Evolutionary conservation across 1,140 invertebrate species (phyloP).

Genomic region (Dolichoris vasculosae): DNA sequence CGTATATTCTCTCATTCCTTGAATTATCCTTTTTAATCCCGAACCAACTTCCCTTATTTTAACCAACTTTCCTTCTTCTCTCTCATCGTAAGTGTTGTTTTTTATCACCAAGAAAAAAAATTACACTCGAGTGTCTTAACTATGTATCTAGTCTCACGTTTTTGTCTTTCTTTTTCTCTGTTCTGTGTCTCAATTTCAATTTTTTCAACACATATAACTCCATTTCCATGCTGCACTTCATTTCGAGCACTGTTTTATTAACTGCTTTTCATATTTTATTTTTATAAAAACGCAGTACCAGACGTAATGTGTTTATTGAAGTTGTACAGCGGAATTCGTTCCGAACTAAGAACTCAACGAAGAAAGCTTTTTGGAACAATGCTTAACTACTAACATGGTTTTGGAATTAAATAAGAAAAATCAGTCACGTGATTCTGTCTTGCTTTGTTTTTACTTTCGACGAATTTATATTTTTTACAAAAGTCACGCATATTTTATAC

Average conservation of each 20-base stretch:
- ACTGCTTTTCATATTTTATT: constrained; percentile 64
- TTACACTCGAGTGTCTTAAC: not conserved
- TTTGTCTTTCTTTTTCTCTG: constrained; percentile 2
- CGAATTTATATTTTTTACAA: not conserved
- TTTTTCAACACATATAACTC: constrained; percentile 1
- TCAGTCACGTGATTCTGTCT: constrained; percentile 47
- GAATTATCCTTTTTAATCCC: constrained; percentile 8
- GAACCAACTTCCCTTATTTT: not conserved
- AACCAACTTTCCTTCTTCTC: constrained; percentile 14
- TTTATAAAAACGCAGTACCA: constrained; percentile 64
- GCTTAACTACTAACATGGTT: constrained; percentile 51
- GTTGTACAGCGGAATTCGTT: constrained; percentile 32
- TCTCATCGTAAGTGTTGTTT: constrained; percentile 28
- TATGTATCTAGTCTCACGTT: not conserved
- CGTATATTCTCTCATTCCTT: constrained; percentile 50
- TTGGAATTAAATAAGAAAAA: constrained; percentile 17
- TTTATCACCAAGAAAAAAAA: constrained; percentile 19
- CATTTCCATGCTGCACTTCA: constrained; percentile 6
- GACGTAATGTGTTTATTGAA: constrained; percentile 26
- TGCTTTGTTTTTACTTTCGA: constrained; percentile 1
- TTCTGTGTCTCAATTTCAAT: not conserved
- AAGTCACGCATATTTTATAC: not conserved
- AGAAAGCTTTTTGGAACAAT: constrained; percentile 16
- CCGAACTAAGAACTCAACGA: constrained; percentile 2
- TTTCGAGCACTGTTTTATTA: constrained; percentile 53